Percentiles rank a stretch among this genome's conserved stretches.
Evolutionary conservation across 2,113 vertebrate genomes (phyloP).

Genomic region (Vireo altiloquus): DNA sequence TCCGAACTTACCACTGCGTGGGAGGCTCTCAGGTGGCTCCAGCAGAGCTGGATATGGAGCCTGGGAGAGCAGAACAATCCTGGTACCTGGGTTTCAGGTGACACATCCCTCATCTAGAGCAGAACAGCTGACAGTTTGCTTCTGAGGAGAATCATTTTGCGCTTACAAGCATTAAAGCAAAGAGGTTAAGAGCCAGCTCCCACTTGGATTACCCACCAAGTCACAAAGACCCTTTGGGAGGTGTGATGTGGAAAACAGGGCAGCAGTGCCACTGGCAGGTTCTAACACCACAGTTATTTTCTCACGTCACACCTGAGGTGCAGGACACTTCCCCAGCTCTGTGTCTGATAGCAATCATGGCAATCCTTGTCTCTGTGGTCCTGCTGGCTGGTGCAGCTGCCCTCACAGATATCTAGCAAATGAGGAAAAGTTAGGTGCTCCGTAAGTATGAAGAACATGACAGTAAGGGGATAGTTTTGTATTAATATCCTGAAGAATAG

Average conservation of each 20-base stretch:
- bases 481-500: neutral
- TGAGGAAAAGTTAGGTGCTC: neutral
- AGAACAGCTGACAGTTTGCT: neutral
- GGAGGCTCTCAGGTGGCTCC: neutral
- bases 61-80: neutral
- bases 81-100: neutral
- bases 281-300: neutral
- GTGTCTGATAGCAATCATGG: neutral
- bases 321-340: neutral
- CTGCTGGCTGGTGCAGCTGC: neutral
- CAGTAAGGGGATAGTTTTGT: neutral
- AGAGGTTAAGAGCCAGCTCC: neutral
- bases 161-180: neutral
- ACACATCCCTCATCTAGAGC: neutral
- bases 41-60: neutral
- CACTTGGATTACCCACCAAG: neutral
- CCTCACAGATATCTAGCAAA: neutral
- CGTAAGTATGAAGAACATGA: accelerated
- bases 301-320: neutral
- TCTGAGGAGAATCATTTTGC: neutral
- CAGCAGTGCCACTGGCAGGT: neutral
- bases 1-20: neutral
- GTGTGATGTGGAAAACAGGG: neutral
- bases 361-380: neutral
- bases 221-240: neutral